A percentile compares a stretch with the other conserved stretches of the same genome.
Evolutionary conservation across 2,797 vertebrate species (phyloP).

Genomic region (Apogon hyalosoma): DNA sequence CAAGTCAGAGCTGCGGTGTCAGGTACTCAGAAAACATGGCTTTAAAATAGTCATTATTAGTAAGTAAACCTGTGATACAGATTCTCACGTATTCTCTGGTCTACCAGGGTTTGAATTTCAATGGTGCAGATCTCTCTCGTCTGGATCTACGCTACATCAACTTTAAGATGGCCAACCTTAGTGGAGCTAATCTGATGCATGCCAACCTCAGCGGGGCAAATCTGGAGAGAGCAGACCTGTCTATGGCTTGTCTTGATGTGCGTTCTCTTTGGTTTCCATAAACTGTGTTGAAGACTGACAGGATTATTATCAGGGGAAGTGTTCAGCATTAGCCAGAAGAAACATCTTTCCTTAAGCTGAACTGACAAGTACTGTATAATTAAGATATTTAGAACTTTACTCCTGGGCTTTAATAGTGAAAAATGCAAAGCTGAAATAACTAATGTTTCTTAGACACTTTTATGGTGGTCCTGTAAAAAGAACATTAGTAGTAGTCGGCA

Average conservation of each 20-base stretch:
- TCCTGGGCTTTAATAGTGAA: too few species aligned
- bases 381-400: too few species aligned
- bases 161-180: constrained; percentile 94
- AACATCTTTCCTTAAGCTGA: too few species aligned
- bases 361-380: too few species aligned
- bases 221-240: constrained; percentile 92
- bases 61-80: background rate
- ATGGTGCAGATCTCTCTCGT: constrained; percentile 78
- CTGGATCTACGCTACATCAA: constrained; percentile 85
- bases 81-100: background rate
- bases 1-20: constrained; percentile 94
- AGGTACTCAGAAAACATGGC: constrained; percentile 81
- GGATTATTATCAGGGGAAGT: too few species aligned
- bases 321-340: too few species aligned
- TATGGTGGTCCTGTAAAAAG: too few species aligned
- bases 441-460: too few species aligned
- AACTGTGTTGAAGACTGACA: too few species aligned
- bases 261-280: constrained; percentile 44
- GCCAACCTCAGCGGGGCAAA: constrained; percentile 93
- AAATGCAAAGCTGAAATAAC: too few species aligned
- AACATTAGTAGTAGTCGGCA: too few species aligned
- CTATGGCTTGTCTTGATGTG: constrained; percentile 89
- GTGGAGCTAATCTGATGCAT: constrained; percentile 89
- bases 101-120: constrained; percentile 86
- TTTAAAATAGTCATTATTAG: background rate